Evolutionary conservation across 2,888 invertebrate species (phyloP).

Genomic region (Brachyopa scutellaris): DNA sequence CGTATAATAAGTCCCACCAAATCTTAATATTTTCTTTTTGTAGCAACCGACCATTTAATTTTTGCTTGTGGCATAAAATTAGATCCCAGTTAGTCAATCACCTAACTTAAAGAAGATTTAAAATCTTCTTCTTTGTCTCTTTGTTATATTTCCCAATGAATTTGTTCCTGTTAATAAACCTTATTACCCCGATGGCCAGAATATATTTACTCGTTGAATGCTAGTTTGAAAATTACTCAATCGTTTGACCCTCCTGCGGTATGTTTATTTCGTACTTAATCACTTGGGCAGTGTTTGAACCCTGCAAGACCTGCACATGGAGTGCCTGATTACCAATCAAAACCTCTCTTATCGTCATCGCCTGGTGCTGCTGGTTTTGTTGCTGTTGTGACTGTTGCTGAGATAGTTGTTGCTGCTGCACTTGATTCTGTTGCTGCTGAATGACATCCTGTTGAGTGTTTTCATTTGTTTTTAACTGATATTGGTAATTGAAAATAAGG

Average conservation of each 20-base stretch:
- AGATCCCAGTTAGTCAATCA: conserved; percentile 11
- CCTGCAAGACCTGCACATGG: conserved; percentile 79
- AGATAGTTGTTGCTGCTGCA: conserved; percentile 79
- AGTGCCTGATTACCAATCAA: conserved; percentile 82
- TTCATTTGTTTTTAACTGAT: conserved; percentile 75
- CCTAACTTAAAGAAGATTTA: too few relatives aligned
- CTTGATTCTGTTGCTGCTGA: conserved; percentile 76
- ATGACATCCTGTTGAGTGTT: conserved; percentile 77
- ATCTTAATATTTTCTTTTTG: too few relatives aligned
- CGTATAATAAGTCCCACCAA: conserved; percentile 58
- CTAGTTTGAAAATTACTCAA: conserved; percentile 72
- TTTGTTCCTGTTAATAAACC: conserved; percentile 18
- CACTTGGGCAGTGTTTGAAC: conserved; percentile 80
- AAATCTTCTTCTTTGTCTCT: conserved; percentile 39
- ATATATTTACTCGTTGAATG: conserved; percentile 20
- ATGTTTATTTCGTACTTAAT: conserved; percentile 85
- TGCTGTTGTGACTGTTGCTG: conserved; percentile 81
- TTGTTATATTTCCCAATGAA: neutral
- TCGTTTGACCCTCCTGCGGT: conserved; percentile 80
- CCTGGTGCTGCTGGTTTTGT: conserved; percentile 75
- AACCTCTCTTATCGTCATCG: conserved; percentile 81
- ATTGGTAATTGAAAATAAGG: conserved; percentile 45
- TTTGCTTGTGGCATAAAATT: conserved; percentile 32
- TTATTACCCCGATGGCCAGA: conserved; percentile 32
- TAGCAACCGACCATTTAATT: conserved; percentile 22